phyloP scores from a whole-genome alignment of 2,797 vertebrate species.

The Thalassophryne amazonica region DNA sequence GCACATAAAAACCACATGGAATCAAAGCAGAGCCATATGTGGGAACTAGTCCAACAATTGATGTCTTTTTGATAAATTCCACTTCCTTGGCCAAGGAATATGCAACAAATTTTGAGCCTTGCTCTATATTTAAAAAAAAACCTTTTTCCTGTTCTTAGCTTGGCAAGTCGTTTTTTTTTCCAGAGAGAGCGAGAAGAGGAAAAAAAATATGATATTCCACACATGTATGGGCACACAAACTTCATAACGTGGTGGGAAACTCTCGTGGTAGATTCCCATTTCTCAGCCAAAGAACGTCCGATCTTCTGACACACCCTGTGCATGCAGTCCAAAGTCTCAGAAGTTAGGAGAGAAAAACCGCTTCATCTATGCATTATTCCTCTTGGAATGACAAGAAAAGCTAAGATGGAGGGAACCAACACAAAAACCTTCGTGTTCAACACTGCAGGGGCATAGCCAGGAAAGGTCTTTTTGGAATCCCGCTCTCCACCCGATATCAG shows the following conservation, averaged over 20 bases:
- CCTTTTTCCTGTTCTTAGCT: constrained; percentile 34
- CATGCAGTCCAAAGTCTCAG: neutral
- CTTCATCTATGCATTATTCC: neutral
- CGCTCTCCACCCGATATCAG: too few species aligned
- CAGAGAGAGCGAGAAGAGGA: constrained; percentile 20
- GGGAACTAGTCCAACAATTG: constrained; percentile 42
- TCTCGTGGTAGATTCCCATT: constrained; percentile 27
- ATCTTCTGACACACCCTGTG: constrained; percentile 13
- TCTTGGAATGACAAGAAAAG: constrained; percentile 2
- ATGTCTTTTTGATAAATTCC: constrained; percentile 61
- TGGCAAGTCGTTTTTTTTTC: constrained; percentile 33
- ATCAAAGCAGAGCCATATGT: constrained; percentile 63
- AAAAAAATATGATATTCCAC: constrained; percentile 34
- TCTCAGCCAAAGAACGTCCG: constrained; percentile 15
- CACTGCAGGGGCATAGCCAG: too few species aligned
- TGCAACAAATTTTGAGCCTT: constrained; percentile 40
- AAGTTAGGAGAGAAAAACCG: constrained; percentile 5
- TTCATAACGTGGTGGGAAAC: constrained; percentile 47
- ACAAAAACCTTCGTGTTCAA: too few species aligned
- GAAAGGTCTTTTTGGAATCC: too few species aligned
- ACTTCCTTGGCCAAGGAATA: constrained; percentile 46
- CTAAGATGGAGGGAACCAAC: constrained; percentile 11
- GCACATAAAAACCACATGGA: constrained; percentile 53
- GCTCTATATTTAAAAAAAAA: constrained; percentile 24
- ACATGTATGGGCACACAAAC: constrained; percentile 62